Conservation (phyloP, 1,140 invertebrate genomes). For the Varroa destructor region DNA sequence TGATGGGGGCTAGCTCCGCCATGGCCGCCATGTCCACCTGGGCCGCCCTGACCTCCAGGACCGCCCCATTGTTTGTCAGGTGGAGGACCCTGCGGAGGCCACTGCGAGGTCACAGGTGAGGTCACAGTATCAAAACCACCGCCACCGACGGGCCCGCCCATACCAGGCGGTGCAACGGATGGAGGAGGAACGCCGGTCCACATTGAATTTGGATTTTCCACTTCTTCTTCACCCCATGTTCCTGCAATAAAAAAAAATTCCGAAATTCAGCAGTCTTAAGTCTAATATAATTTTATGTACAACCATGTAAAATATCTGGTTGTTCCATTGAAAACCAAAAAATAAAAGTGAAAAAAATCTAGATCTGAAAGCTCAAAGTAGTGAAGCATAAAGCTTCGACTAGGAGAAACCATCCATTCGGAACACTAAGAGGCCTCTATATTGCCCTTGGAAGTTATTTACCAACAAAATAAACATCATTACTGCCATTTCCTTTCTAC, state of each 20-base stretch:
- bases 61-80: slow-evolving; percentile 32
- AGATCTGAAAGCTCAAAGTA: no score
- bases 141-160: slow-evolving; percentile 34
- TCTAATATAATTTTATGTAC: no score
- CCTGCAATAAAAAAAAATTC: slow-evolving; percentile 41
- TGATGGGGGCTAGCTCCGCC: background rate
- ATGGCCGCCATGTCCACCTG: slow-evolving; percentile 22
- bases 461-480: no score
- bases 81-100: slow-evolving; percentile 14
- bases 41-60: slow-evolving; percentile 29
- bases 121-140: background rate
- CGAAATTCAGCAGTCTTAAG: background rate
- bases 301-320: no score
- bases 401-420: no score
- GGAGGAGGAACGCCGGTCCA: slow-evolving; percentile 47
- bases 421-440: no score
- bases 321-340: no score
- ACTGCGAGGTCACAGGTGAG: slow-evolving; percentile 1
- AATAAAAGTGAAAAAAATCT: no score
- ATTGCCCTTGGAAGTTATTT: no score
- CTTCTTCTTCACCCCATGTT: slow-evolving; percentile 72
- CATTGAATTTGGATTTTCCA: slow-evolving; percentile 53
- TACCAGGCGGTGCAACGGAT: slow-evolving; percentile 44
- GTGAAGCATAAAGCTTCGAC: no score
- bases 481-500: no score